Evolutionary conservation across 1,140 invertebrate species (phyloP), one percentile per base, ranked within the genome.

Genomic region (Arctopsyche grandis): DNA sequence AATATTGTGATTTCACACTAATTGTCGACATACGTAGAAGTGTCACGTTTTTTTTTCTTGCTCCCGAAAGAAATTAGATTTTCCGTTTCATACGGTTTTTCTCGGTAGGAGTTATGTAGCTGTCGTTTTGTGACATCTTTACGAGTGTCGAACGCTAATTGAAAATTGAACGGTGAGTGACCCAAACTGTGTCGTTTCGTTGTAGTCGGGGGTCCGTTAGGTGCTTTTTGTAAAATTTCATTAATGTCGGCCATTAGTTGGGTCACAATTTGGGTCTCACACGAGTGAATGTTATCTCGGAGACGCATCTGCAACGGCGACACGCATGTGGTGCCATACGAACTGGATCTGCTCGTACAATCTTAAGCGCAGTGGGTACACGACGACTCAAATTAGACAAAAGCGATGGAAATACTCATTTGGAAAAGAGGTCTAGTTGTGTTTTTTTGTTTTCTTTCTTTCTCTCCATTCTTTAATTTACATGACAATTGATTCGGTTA

Each of bases 191-290:
- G 10, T 52, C 48, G 10, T 52, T 52, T 52, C 48, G 48, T 52
- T 52, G 48, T 52, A 52, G 48, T 52, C 48, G 10, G 10, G 5
- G 10, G 10, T 52, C 16, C 16, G 12, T 52, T 52, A 12, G 10
- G 3, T 14, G 48, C 48, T 12, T 52, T 12, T 52, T 16, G 48
- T 52, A 9, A 26, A 43, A 74, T 46, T 74, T 74, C 16, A 74
- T 74, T 74, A 74, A 74, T 46, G 7, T 1, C 16, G 3, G 48
- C 48, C 48, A 52, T 52, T 52, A 52, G 48, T 52, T 14, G 16
- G 14, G 10, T 52, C 21, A 16, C n/a, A 52, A 74, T 52, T 74
- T 48, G 46, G 43, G 70, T 74, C 70, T 74, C 70, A 74, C 48
- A 52, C 70, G 70, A 38, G 46, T 22, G 46, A 74, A 74, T 74